Base-by-base conservation (phyloP, 23 tunicate species). In the Botrylloides violaceus region DNA sequence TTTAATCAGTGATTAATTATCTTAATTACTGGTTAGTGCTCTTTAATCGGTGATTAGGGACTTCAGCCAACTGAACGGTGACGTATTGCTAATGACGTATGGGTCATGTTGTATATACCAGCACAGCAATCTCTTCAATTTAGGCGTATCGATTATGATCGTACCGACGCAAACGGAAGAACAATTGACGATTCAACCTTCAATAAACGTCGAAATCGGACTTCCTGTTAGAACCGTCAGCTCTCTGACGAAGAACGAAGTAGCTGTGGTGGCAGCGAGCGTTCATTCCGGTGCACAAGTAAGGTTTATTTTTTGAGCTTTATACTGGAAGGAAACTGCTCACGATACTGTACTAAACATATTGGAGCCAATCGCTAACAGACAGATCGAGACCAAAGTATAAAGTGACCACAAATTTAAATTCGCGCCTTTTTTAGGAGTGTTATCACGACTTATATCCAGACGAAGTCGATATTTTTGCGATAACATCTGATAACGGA, bases 211-310 rank as follows among this genome's bases (percentile, higher is more conserved):
- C 0, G 58, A 43, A 37, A 36, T 68, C 1, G 57, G 29, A 4
- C 5, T 68, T 36, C 37, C 74, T 4, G 74, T 25, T n/a, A 20
- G 22, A 15, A 43, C 58, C 26, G 36, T 68, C 49, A 68, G 21
- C 3, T 22, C 29, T 6, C 29, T 68, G 12, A 20, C 74, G 12
- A 27, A 68, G 23, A 43, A 68, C 59, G 18, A 39, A 37, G 6
- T 56, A 9, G 60, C 37, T 12, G 58, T 68, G 36, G 74, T 68
- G 7, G 74, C 74, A 23, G 74, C 74, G 22, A 68, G 26, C 37
- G 74, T 68, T 1, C 58, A 43, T 43, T 19, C 74, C 5, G 74
- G 74, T 18, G 74, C 74, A 12, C 27, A 36, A 20, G 74, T 68
- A 26, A 37, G 74, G 36, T 9, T 19, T 35, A 18, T 37, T 18